These are phyloP conservation scores for Morone saxatilis DNA, from an alignment of 2,113 vertebrate species.

Conservation along the genomic window DNA sequence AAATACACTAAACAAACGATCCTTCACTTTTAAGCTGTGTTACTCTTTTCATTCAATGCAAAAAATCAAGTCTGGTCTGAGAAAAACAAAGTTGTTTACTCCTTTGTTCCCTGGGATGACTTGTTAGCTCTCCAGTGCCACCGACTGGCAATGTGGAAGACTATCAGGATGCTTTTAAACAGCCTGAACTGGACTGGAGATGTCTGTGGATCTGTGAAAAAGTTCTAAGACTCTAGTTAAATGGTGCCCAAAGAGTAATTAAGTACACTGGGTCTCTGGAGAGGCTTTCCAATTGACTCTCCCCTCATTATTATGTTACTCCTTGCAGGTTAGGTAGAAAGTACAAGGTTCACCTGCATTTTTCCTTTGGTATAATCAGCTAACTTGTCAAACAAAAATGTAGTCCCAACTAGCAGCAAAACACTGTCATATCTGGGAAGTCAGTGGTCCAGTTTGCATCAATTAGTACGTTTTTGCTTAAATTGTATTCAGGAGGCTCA, in stretches of 20 bases:
- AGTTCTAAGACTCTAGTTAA: background rate
- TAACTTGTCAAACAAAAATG: too few species aligned
- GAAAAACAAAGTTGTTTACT: conserved; percentile 82
- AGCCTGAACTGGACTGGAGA: background rate
- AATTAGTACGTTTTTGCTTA: background rate
- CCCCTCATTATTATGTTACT: background rate
- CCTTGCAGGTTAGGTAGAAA: background rate
- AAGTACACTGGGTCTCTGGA: background rate
- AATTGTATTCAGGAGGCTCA: background rate
- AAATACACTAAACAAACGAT: background rate
- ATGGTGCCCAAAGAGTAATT: background rate
- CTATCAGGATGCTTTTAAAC: background rate
- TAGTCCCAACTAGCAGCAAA: background rate
- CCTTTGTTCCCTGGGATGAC: conserved; percentile 62
- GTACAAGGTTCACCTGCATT: background rate
- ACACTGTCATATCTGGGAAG: background rate
- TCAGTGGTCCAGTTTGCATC: conserved; percentile 5
- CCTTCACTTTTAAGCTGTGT: background rate
- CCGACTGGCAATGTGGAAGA: conserved; percentile 33
- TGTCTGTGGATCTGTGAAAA: background rate
- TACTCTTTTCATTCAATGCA: background rate
- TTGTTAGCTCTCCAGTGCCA: conserved; percentile 54
- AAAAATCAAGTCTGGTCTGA: conserved; percentile 45
- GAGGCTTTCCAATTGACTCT: background rate
- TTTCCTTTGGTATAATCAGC: background rate